phyloP scores from a whole-genome alignment of 2,113 vertebrate species.

The Anolis carolinensis region DNA sequence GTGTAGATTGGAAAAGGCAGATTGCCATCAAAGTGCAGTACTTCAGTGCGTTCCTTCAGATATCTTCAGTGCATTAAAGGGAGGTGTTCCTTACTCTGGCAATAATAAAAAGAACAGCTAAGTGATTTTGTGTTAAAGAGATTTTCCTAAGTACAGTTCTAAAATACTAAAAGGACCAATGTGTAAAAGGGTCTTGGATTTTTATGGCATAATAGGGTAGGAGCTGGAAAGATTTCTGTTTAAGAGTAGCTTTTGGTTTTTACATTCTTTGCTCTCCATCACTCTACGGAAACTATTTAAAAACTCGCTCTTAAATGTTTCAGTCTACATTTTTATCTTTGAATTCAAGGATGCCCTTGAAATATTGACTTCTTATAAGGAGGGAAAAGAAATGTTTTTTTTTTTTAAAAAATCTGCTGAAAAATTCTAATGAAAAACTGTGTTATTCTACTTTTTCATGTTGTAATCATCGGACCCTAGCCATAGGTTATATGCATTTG shows the following conservation, averaged over 20 bases:
- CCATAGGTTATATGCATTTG: no score
- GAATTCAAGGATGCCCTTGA: not conserved
- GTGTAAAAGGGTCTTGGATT: slow-evolving; percentile 11
- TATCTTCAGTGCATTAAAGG: slow-evolving; percentile 10
- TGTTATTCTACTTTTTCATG: not conserved
- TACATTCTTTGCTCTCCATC: not conserved
- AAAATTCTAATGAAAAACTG: not conserved
- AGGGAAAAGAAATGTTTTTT: not conserved
- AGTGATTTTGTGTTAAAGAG: not conserved
- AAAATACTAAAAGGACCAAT: slow-evolving; percentile 12
- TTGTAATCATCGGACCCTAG: not conserved
- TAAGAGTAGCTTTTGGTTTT: not conserved
- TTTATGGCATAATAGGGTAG: slow-evolving; percentile 32
- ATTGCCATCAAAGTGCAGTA: not conserved
- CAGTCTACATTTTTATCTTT: not conserved
- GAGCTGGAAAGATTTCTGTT: slow-evolving; percentile 14
- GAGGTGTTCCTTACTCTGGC: not conserved
- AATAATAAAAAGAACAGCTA: not conserved
- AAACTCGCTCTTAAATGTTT: not conserved
- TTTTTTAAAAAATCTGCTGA: not conserved
- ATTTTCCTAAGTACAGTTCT: slow-evolving; percentile 21
- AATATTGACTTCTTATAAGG: not conserved
- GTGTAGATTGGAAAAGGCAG: not conserved
- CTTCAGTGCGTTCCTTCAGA: not conserved
- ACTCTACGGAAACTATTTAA: slow-evolving; percentile 2